phyloP scores from a whole-genome alignment of 2,797 vertebrate genomes.

The Cynopterus sphinx region DNA sequence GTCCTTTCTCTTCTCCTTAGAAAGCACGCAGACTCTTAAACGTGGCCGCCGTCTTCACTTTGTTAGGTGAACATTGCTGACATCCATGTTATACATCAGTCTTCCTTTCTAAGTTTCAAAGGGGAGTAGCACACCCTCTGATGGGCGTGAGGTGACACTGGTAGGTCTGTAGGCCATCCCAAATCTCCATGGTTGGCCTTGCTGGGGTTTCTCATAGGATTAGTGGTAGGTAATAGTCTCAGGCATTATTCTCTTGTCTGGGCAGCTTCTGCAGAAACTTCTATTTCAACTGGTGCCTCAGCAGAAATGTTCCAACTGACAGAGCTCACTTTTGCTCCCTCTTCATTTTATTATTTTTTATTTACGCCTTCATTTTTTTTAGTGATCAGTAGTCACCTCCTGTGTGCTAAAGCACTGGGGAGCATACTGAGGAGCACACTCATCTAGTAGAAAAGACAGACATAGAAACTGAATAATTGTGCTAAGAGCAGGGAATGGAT shows the following conservation, averaged over 20 bases:
- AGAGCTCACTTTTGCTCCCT: neutral
- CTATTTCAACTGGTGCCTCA: neutral
- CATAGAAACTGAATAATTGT: neutral
- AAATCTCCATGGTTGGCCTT: neutral
- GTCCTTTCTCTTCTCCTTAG: neutral
- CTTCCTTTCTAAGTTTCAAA: neutral
- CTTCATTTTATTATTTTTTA: neutral
- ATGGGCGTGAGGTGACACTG: neutral
- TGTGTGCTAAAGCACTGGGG: neutral
- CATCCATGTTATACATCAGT: neutral
- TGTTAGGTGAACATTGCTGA: neutral
- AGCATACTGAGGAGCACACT: neutral
- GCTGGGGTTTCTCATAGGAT: neutral
- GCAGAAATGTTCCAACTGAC: neutral
- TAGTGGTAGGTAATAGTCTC: neutral
- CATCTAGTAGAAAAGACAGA: neutral
- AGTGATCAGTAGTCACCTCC: neutral
- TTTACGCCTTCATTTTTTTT: neutral
- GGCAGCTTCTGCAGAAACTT: neutral
- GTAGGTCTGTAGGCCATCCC: neutral
- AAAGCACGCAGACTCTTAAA: neutral
- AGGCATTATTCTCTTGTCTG: neutral
- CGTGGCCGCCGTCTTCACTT: neutral
- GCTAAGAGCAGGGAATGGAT: neutral
- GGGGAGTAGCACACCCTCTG: neutral